Evolutionary conservation across 37 sponge, comb jelly and placozoan genomes (phyloP), one percentile per base, ranked within the genome.

Genomic region (Corticium candelabrum): DNA sequence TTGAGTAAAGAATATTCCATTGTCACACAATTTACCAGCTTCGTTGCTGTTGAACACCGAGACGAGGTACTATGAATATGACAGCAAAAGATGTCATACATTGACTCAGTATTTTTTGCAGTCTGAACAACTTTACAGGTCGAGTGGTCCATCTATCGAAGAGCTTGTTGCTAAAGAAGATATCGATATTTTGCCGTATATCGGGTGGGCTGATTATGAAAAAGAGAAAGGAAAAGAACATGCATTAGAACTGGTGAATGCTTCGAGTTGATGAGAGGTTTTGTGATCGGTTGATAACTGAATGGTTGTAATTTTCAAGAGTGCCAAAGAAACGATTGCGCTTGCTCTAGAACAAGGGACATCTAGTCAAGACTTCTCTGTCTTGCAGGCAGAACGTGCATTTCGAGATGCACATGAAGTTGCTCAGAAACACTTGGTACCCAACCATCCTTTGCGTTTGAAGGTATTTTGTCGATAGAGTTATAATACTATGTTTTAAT

Each of bases 11-110:
- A 94, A 69, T 86, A 94, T 76, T 91, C 89, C 80, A 94, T 94
- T 73, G 95, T 94, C 40, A 90, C 94, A 34, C 94, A 89, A 83
- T 97, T 91, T 82, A 97, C 98, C 68, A 97, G 99, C 82, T 97
- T 97, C 84, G 92, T 97, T 1, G 99, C 99, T 35, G 91, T 97
- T 56, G 99, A 97, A 40, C 85, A 89, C 80, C 84, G 99, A 78
- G 90, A 85, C 31, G 85, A 89, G 87, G 92, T 92, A 39, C 69
- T 78, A n/a, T n/a, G 37, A 34, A 70, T n/a, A 5, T 32, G 5
- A 29, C 73, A 29, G 73, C 5, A 70, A 70, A 70, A 4, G 36
- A 15, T 4, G 5, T 34, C 21, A 35, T 30, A 30, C 7, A 50
- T 27, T 50, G 21, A 27, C 62, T 21, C 62, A 11, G 15, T 50